These are phyloP conservation scores for Gymnosoma rotundatum DNA, from an alignment of 2,888 invertebrate species.

Conservation along the genomic window DNA sequence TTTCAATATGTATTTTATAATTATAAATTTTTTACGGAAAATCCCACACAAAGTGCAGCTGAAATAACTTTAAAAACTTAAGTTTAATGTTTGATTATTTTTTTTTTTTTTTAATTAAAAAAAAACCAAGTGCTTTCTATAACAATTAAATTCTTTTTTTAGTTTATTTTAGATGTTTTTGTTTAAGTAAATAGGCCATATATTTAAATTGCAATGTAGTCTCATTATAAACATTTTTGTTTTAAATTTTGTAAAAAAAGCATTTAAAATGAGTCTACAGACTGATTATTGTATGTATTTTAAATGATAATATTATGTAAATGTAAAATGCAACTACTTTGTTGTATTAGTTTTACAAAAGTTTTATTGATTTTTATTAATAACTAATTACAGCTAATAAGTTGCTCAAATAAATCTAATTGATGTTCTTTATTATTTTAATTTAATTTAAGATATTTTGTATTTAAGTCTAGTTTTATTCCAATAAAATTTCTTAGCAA, in stretches of 20 bases:
- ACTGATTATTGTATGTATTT: slow-evolving; percentile 68
- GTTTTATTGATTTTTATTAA: slow-evolving; percentile 33
- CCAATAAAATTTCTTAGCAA: slow-evolving; percentile 43
- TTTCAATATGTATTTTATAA: slow-evolving; percentile 50
- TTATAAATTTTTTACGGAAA: slow-evolving; percentile 55
- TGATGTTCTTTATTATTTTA: slow-evolving; percentile 35
- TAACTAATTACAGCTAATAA: slow-evolving; percentile 53
- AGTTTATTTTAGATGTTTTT: slow-evolving; percentile 28
- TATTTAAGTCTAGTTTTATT: slow-evolving; percentile 44
- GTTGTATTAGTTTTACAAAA: slow-evolving; percentile 52
- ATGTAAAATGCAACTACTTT: slow-evolving; percentile 63
- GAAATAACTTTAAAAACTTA: slow-evolving; percentile 39
- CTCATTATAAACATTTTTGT: slow-evolving; percentile 31
- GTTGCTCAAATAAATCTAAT: slow-evolving; percentile 64
- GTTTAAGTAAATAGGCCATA: slow-evolving; percentile 53
- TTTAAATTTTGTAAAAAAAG: slow-evolving; percentile 29
- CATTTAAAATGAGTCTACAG: slow-evolving; percentile 67
- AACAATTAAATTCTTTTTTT: no score
- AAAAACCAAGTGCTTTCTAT: no score
- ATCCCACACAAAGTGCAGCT: slow-evolving; percentile 64
- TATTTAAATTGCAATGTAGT: slow-evolving; percentile 61
- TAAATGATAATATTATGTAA: slow-evolving; percentile 40
- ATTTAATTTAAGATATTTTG: slow-evolving; percentile 34
- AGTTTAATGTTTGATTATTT: slow-evolving; percentile 37
- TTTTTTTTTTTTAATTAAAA: slow-evolving; percentile 18